Conservation (phyloP, 2,888 invertebrate genomes). For the Erebia epiphron region DNA sequence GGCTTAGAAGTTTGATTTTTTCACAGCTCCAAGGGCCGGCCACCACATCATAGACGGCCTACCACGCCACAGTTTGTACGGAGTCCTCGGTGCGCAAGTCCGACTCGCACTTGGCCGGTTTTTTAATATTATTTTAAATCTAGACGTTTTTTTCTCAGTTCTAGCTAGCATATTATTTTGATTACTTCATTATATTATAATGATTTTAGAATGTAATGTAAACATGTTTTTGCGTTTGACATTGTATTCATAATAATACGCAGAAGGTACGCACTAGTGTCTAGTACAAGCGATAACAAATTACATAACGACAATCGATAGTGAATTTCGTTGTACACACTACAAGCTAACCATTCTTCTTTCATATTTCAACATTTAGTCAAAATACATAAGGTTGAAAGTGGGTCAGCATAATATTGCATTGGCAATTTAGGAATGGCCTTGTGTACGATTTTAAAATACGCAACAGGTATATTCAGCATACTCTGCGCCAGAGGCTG, state of each 20-base stretch:
- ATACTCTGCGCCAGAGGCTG: conserved; percentile 48
- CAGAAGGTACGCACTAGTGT: conserved; percentile 26
- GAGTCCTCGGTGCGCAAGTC: too few relatives aligned
- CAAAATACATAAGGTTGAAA: conserved; percentile 56
- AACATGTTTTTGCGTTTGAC: conserved; percentile 37
- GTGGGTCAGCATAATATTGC: conserved; percentile 54
- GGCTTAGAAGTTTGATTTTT: too few relatives aligned
- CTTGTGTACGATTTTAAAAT: conserved; percentile 69
- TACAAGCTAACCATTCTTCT: conserved; percentile 7
- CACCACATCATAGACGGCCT: too few relatives aligned
- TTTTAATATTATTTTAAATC: too few relatives aligned
- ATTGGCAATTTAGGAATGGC: conserved; percentile 56
- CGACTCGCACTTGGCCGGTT: too few relatives aligned
- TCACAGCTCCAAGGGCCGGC: too few relatives aligned
- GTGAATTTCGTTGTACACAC: conserved; percentile 17
- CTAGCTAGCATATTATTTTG: background rate
- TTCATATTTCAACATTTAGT: conserved; percentile 24
- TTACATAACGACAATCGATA: conserved; percentile 26
- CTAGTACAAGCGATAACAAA: conserved; percentile 20
- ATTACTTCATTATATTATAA: background rate
- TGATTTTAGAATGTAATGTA: conserved; percentile 19
- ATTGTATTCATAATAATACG: conserved; percentile 26
- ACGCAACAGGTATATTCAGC: conserved; percentile 63
- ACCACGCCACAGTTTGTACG: too few relatives aligned
- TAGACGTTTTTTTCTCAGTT: too few relatives aligned